Evolutionary conservation across 2,888 invertebrate genomes (phyloP), one percentile per base, ranked within the genome.

Genomic region (Drosophila vallismaia): DNA sequence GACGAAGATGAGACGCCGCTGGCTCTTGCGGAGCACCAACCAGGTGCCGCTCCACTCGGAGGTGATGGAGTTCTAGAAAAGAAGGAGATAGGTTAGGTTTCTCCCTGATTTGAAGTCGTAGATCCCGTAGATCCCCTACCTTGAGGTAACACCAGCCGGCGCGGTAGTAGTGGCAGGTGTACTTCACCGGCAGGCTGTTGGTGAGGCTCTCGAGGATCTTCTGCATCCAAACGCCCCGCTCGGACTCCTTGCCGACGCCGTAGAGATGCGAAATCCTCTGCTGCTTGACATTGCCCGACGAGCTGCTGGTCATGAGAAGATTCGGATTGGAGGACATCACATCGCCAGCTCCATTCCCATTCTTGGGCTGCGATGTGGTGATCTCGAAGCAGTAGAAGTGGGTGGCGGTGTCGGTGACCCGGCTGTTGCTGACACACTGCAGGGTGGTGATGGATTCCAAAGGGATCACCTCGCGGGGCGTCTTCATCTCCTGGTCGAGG

Each of bases 71-170:
- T 88, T 90, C 90, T 91, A 50, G 8, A 5, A 26, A 12, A 28
- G 1, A 12, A 10, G 0, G 14, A 50, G 1, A 5, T 10, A 31
- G 3, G 10, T 31, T n/a, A 31, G 4, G 6, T 10, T 12, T 9
- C 9, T 5, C 2, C 7, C 14, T 8, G 2, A 29, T 29, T 4
- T 12, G 2, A 26, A 9, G 3, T 4, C 0, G 5, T 4, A 5
- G 9, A 24, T 0, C 4, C 29, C 59, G 14, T 14, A 14, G 14
- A 14, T 14, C 14, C 2, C 19, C 56, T 76, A 94, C 94, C 94
- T 94, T 95, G 71, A 97, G 92, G 89, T 95, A 96, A 77, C 95
- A 95, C 96, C 96, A 97, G 26, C 97, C 97, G 75, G 95, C 94
- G 86, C 96, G 92, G 12, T 94, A 95, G 80, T 94, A 95, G 88